These are phyloP conservation scores for Piliocolobus tephrosceles DNA, from an alignment of 2,113 vertebrate species.

Conservation along the genomic window DNA sequence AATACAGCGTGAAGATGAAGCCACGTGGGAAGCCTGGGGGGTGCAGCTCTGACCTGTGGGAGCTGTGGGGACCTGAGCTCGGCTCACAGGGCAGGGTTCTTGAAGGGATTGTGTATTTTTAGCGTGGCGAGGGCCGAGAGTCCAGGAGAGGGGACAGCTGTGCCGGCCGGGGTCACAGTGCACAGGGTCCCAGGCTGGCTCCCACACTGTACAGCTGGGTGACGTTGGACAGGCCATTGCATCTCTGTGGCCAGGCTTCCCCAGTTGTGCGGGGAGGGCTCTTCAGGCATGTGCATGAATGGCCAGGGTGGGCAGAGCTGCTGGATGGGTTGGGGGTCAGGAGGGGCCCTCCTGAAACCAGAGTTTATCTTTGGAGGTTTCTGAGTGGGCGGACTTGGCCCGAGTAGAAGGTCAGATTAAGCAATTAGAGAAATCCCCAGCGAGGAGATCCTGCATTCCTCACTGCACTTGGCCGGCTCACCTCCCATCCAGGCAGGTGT, in stretches of 20 bases:
- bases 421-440: background rate
- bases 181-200: background rate
- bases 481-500: background rate
- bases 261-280: rapidly evolving
- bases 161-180: background rate
- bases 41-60: rapidly evolving
- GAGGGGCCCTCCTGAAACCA: background rate
- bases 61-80: rapidly evolving
- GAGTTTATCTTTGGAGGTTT: background rate
- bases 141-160: background rate
- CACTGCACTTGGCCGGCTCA: rapidly evolving
- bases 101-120: background rate
- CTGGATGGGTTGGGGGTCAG: background rate
- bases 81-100: background rate
- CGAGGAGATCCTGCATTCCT: background rate
- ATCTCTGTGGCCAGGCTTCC: background rate
- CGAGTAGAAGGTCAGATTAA: rapidly evolving
- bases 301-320: background rate
- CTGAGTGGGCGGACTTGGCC: background rate
- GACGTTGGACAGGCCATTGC: rapidly evolving
- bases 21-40: rapidly evolving
- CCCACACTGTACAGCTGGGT: background rate
- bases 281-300: rapidly evolving
- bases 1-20: rapidly evolving
- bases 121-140: rapidly evolving